phyloP scores from a whole-genome alignment of 2,797 vertebrate genomes.

The Dendrocincla fuliginosa region DNA sequence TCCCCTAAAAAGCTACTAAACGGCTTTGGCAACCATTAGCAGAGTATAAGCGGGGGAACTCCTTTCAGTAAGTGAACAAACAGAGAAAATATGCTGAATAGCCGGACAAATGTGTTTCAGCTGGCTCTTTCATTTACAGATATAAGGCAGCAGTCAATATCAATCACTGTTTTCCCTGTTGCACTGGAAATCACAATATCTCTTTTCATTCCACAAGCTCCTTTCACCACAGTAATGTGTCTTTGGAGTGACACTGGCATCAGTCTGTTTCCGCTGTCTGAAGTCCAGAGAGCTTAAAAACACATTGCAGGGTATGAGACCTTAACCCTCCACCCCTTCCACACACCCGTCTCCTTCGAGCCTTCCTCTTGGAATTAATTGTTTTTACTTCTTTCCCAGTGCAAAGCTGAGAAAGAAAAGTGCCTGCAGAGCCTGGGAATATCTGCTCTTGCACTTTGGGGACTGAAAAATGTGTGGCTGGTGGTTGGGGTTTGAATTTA shows the following conservation, averaged over 20 bases:
- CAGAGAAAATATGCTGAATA: conserved; percentile 78
- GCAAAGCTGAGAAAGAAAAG: conserved; percentile 26
- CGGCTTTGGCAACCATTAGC: conserved; percentile 75
- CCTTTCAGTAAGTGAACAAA: conserved; percentile 80
- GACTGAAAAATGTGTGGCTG: neutral
- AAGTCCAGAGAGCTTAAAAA: conserved; percentile 75
- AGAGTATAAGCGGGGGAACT: conserved; percentile 65
- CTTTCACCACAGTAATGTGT: conserved; percentile 75
- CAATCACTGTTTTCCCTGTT: conserved; percentile 77
- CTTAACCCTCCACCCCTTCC: conserved; percentile 62
- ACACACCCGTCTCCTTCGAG: conserved; percentile 16
- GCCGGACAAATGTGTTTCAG: conserved; percentile 77
- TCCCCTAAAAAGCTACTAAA: conserved; percentile 77
- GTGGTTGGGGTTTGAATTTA: conserved; percentile 25
- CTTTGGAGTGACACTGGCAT: conserved; percentile 75
- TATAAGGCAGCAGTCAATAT: conserved; percentile 73
- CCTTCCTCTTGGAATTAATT: conserved; percentile 49
- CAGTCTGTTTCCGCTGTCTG: conserved; percentile 76
- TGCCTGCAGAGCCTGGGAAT: conserved; percentile 1
- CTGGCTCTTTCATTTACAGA: conserved; percentile 77
- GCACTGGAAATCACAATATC: conserved; percentile 76
- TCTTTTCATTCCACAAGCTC: conserved; percentile 74
- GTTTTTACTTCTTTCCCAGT: conserved; percentile 48
- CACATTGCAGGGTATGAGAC: conserved; percentile 72
- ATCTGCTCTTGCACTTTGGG: conserved; percentile 21